Percentiles rank a stretch among this genome's conserved stretches.
Conservation (phyloP, 2,888 invertebrate genomes). For the Aporophyla lueneburgensis region DNA sequence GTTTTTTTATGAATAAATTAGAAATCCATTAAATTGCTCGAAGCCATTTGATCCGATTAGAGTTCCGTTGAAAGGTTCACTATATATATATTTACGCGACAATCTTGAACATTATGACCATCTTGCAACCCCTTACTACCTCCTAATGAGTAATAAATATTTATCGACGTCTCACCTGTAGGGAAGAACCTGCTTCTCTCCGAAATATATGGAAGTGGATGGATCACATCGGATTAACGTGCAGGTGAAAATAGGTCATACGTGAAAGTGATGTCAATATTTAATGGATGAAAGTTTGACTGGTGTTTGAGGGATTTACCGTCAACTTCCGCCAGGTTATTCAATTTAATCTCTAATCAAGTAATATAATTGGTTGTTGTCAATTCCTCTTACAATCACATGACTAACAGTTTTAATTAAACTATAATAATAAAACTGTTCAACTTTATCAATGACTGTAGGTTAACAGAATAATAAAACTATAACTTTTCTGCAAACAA, state of each 20-base stretch:
- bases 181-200: slow-evolving; percentile 16
- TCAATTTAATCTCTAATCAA: slow-evolving; percentile 25
- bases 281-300: slow-evolving; percentile 28
- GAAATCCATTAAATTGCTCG: slow-evolving; percentile 54
- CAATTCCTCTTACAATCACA: background rate
- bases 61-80: slow-evolving; percentile 65
- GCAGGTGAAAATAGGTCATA: slow-evolving; percentile 42
- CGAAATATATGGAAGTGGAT: slow-evolving; percentile 36
- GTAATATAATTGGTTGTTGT: background rate
- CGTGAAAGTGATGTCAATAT: slow-evolving; percentile 40
- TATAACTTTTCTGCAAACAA: no score
- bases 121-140: slow-evolving; percentile 52
- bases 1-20: slow-evolving; percentile 61
- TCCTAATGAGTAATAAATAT: slow-evolving; percentile 76
- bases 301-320: slow-evolving; percentile 13
- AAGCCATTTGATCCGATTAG: slow-evolving; percentile 70
- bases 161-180: slow-evolving; percentile 64
- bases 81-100: slow-evolving; percentile 70
- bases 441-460: background rate
- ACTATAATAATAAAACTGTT: background rate
- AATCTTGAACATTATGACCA: slow-evolving; percentile 64
- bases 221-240: slow-evolving; percentile 29
- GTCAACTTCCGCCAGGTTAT: background rate
- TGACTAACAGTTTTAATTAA: background rate
- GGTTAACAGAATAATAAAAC: background rate